phyloP scores from a whole-genome alignment of 1,140 invertebrate species.

The Apocrypta bakeri region DNA sequence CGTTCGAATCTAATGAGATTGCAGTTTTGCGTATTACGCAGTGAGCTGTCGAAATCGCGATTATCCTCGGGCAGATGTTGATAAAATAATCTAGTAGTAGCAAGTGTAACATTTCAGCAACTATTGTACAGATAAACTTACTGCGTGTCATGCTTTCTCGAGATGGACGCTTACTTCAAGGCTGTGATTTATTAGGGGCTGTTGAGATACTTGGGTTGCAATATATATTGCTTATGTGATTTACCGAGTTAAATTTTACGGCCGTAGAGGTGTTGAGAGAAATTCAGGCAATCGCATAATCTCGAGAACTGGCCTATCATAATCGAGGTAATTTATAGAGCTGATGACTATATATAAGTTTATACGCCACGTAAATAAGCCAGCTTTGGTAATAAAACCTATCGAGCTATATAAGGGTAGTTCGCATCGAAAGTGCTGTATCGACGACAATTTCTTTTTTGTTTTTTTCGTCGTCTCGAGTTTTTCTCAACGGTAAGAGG shows the following conservation, averaged over 20 bases:
- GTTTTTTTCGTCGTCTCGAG: background rate
- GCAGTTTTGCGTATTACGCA: background rate
- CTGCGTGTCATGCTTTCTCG: background rate
- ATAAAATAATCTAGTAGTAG: background rate
- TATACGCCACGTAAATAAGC: background rate
- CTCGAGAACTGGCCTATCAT: background rate
- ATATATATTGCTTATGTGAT: slow-evolving; percentile 2
- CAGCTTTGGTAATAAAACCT: too few species aligned
- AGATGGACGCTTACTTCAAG: background rate
- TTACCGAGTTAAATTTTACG: background rate
- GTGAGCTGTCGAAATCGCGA: background rate
- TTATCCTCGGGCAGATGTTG: background rate
- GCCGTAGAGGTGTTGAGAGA: background rate
- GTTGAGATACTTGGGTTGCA: background rate
- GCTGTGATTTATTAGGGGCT: background rate
- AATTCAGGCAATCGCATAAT: background rate
- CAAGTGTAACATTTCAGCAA: too few species aligned
- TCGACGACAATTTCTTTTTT: too few species aligned
- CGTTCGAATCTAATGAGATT: slow-evolving; percentile 43
- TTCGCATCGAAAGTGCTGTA: too few species aligned
- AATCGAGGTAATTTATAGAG: background rate
- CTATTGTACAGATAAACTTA: too few species aligned
- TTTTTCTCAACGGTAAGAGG: background rate
- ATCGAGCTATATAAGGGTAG: too few species aligned
- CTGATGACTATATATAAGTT: background rate